Evolutionary conservation across 1,140 invertebrate species (phyloP).

Genomic region (Heliconius eleuchia): DNA sequence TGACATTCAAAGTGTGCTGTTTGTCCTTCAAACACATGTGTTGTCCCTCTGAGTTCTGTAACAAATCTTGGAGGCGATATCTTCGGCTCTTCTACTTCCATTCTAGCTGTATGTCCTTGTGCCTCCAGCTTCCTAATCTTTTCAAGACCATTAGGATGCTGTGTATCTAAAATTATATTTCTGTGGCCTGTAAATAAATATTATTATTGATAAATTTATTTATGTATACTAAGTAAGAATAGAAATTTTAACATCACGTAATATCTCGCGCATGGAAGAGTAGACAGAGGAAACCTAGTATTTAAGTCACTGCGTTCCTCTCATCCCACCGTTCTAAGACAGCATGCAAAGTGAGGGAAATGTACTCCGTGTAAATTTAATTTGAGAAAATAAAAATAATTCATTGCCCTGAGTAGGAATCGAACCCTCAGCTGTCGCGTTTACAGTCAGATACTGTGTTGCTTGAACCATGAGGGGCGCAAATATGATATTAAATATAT

Average conservation of each 20-base stretch:
- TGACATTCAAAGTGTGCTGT: constrained; percentile 95
- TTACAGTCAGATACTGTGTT: no score
- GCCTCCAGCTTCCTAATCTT: constrained; percentile 95
- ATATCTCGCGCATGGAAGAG: no score
- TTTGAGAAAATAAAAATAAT: no score
- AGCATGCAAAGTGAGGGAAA: no score
- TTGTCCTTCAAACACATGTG: constrained; percentile 91
- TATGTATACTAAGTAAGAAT: not conserved
- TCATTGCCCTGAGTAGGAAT: no score
- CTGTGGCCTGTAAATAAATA: constrained; percentile 83
- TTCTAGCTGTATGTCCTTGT: constrained; percentile 88
- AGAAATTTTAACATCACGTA: not conserved
- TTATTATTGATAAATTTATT: not conserved
- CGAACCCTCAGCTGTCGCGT: no score
- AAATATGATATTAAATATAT: no score
- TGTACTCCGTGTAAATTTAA: no score
- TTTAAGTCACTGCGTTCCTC: no score
- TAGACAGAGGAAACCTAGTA: no score
- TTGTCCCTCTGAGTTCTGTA: constrained; percentile 91
- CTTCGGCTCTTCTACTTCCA: constrained; percentile 91
- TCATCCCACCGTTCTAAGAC: no score
- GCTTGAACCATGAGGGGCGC: no score
- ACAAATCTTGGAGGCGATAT: constrained; percentile 90
- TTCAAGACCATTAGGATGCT: constrained; percentile 95
- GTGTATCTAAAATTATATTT: constrained; percentile 93